Evolutionary conservation across 1,140 invertebrate species (phyloP).

Genomic region (Kradibia gibbosae): DNA sequence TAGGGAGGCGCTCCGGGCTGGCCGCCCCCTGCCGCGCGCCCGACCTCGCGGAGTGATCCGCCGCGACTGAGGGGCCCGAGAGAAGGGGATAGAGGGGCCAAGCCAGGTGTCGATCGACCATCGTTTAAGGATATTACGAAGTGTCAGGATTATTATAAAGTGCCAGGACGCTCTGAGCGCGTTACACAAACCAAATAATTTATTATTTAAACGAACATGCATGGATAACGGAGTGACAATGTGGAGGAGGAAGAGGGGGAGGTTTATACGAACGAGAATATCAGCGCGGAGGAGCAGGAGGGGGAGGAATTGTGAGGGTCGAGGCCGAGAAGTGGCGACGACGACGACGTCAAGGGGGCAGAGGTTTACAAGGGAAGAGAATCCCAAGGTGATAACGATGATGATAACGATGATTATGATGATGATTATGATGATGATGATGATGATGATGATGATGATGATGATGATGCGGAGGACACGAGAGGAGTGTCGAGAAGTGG

Average conservation of each 20-base stretch:
- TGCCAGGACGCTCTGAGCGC: slow-evolving; percentile 73
- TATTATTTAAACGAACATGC: slow-evolving; percentile 71
- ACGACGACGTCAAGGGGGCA: too few relatives aligned
- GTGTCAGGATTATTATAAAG: slow-evolving; percentile 53
- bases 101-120: too few relatives aligned
- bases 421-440: too few relatives aligned
- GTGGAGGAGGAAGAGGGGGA: slow-evolving; percentile 33
- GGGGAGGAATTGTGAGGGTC: background rate
- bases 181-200: slow-evolving; percentile 79
- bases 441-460: too few relatives aligned
- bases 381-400: too few relatives aligned
- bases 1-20: background rate
- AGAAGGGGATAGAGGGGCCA: background rate
- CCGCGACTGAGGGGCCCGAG: background rate
- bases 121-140: background rate
- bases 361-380: too few relatives aligned
- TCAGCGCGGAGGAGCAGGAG: background rate
- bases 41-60: background rate
- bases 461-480: too few relatives aligned
- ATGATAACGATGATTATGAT: too few relatives aligned
- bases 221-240: slow-evolving; percentile 48
- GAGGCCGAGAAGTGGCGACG: background rate
- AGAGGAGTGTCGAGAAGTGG: too few relatives aligned
- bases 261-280: slow-evolving; percentile 1
- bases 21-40: background rate